Conservation (phyloP, 92 coral and sea anemone genomes). For the Phenganax subtilis region DNA sequence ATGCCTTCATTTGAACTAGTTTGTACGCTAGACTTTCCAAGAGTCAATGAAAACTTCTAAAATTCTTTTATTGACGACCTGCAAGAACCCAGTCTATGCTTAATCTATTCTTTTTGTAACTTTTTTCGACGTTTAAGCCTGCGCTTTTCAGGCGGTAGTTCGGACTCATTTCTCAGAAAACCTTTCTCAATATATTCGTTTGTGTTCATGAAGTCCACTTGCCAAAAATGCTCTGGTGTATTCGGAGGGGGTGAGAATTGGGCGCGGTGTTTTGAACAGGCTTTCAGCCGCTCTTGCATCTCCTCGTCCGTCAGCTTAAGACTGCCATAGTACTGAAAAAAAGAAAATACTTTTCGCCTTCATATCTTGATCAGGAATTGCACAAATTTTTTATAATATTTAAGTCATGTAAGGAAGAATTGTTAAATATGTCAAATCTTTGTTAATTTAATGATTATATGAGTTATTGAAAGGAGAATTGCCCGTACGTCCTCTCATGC, state of each 20-base stretch:
- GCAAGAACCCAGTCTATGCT: background rate
- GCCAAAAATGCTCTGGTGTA: conserved; percentile 95
- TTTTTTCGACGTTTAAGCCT: conserved; percentile 24
- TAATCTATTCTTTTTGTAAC: background rate
- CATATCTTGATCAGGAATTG: background rate
- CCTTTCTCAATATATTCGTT: conserved; percentile 84
- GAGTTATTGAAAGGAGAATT: no score
- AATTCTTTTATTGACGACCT: no score
- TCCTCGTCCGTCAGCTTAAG: conserved; percentile 72
- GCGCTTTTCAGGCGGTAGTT: conserved; percentile 42
- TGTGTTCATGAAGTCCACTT: conserved; percentile 79
- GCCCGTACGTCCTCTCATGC: no score
- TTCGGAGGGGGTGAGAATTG: conserved; percentile 91
- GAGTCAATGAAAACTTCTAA: no score
- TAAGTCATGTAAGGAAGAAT: background rate
- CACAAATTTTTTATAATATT: background rate
- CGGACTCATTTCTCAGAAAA: conserved; percentile 57
- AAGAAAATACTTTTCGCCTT: conserved; percentile 6
- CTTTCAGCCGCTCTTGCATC: conserved; percentile 64
- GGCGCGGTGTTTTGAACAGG: conserved; percentile 91
- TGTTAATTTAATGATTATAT: no score
- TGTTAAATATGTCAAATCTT: no score
- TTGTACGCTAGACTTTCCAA: no score
- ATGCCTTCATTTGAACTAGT: no score
- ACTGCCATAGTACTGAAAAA: conserved; percentile 66